phyloP scores from a whole-genome alignment of 2,888 invertebrate genomes.

The Tiliacea aurago region DNA sequence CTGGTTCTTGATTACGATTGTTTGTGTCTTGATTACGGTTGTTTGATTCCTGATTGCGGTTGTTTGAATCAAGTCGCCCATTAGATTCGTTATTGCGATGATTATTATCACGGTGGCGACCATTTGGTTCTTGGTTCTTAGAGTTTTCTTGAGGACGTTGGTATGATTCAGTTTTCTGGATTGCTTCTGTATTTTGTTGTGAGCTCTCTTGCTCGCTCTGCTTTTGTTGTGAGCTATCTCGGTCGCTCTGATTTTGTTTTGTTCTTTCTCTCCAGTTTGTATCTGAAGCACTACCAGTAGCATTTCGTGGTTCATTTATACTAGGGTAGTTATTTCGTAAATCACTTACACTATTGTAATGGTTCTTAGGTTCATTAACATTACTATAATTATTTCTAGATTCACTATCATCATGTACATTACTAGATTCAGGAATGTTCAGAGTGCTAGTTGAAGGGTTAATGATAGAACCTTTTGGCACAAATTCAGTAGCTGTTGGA shows the following conservation, averaged over 20 bases:
- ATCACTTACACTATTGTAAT: conserved; percentile 55
- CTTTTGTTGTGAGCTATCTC: conserved; percentile 63
- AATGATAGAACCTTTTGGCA: conserved; percentile 83
- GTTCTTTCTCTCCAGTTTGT: conserved; percentile 85
- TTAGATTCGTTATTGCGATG: conserved; percentile 65
- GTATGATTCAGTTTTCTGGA: conserved; percentile 60
- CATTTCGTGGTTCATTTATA: conserved; percentile 65
- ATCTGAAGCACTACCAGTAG: conserved; percentile 75
- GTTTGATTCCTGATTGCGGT: conserved; percentile 58
- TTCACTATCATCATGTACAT: conserved; percentile 65
- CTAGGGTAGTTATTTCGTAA: conserved; percentile 61
- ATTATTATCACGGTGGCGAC: conserved; percentile 58
- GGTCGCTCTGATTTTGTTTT: conserved; percentile 6
- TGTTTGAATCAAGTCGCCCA: conserved; percentile 63
- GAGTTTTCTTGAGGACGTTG: conserved; percentile 68
- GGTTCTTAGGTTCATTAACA: conserved; percentile 59
- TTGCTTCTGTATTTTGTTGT: conserved; percentile 67
- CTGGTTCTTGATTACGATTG: conserved; percentile 61
- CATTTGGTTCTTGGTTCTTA: conserved; percentile 70
- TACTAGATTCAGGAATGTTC: conserved; percentile 72
- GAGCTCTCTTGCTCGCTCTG: conserved; percentile 59
- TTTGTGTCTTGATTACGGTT: conserved; percentile 63
- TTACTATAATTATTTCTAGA: conserved; percentile 57
- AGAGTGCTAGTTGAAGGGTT: conserved; percentile 72
- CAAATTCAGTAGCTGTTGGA: conserved; percentile 90